These are phyloP conservation scores for Branchellion lobata DNA, from an alignment of 2,888 invertebrate species.

Conservation along the genomic window DNA sequence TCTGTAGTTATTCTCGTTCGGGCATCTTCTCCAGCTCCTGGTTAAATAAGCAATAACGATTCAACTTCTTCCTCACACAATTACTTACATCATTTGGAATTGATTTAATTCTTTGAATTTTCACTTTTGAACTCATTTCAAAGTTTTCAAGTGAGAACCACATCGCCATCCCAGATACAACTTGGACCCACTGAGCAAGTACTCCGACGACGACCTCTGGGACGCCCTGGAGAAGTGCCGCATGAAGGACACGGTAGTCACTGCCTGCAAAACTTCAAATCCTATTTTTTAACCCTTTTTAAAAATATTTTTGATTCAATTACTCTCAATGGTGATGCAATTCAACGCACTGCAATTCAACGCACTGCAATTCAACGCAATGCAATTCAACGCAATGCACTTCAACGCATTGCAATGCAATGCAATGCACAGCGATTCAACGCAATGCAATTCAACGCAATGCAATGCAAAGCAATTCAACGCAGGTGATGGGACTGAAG, in stretches of 20 bases:
- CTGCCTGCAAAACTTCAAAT: background rate
- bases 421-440: background rate
- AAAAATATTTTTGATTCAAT: background rate
- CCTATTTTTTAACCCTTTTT: background rate
- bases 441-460: background rate
- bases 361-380: background rate
- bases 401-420: background rate
- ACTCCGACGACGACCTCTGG: constrained; percentile 60
- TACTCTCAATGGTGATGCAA: background rate
- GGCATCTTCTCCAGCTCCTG: too few species aligned
- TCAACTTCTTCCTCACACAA: too few species aligned
- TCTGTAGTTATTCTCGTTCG: too few species aligned
- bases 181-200: constrained; percentile 59
- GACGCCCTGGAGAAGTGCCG: constrained; percentile 60
- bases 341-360: background rate
- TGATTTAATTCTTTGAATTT: too few species aligned
- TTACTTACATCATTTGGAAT: too few species aligned
- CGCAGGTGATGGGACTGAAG: background rate
- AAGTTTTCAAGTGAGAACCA: too few species aligned
- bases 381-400: background rate
- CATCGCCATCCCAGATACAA: constrained; percentile 61
- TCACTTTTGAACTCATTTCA: too few species aligned
- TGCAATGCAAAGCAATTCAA: background rate
- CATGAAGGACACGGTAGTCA: constrained; percentile 53
- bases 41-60: too few species aligned